Evolutionary conservation across 1,140 invertebrate species (phyloP).

Genomic region (Psilanteris sp.): DNA sequence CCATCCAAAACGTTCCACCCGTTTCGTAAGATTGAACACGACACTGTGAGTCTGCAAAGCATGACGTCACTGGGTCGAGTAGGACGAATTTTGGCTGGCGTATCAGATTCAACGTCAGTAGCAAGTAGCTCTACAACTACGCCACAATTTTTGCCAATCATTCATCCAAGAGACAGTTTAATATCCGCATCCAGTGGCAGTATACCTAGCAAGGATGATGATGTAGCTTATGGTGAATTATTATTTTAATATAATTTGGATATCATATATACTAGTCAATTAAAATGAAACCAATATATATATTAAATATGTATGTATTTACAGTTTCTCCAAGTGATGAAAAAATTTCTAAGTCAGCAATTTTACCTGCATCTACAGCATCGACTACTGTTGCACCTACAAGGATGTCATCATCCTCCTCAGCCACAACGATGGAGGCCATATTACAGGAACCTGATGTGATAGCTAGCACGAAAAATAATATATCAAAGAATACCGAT

Average conservation of each 20-base stretch:
- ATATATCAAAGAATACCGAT: constrained; percentile 72
- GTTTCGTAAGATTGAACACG: constrained; percentile 91
- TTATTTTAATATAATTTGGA: background rate
- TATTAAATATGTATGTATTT: no score
- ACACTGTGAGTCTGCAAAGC: constrained; percentile 91
- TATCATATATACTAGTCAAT: no score
- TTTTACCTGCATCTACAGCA: constrained; percentile 1
- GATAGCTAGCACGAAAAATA: constrained; percentile 93
- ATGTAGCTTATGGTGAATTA: constrained; percentile 72
- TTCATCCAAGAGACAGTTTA: constrained; percentile 71
- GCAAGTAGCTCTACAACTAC: constrained; percentile 65
- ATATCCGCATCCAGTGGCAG: constrained; percentile 72
- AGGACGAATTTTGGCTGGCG: constrained; percentile 86
- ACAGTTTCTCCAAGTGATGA: constrained; percentile 65
- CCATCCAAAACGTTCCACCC: constrained; percentile 85
- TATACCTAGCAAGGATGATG: constrained; percentile 76
- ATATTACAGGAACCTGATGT: constrained; percentile 92
- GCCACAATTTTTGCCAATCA: constrained; percentile 39
- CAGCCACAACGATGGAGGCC: constrained; percentile 66
- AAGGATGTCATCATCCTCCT: constrained; percentile 35
- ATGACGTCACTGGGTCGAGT: constrained; percentile 91
- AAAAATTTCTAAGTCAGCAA: constrained; percentile 45
- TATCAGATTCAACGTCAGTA: constrained; percentile 80
- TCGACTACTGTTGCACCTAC: background rate
- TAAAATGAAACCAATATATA: background rate